Evolutionary conservation across 2,113 vertebrate genomes (phyloP), one percentile per base, ranked within the genome.

Genomic region (Antechinus stuartii): DNA sequence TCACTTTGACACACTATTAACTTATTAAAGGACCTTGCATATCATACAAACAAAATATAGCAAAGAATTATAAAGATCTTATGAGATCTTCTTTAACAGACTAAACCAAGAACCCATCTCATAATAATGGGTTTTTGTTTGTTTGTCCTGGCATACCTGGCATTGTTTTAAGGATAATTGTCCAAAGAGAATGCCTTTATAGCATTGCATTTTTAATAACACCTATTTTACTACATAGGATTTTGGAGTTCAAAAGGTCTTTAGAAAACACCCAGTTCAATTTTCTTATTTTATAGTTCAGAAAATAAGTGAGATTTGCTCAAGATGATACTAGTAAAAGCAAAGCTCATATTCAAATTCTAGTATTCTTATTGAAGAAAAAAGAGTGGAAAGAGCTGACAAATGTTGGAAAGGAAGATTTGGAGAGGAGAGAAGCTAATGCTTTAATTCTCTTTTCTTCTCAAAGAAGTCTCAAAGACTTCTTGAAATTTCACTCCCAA

Each of bases 111-210:
- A 50, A 53, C 90, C 24, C 54, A 93, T 19, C 9, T 26, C 46
- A 94, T 95, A 89, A 94, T 50, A 57, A 94, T 91, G 3, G 8
- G 35, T 76, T 93, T 93, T 52, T 46, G 14, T 19, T 89, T 90
- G n/a, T 54, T 89, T 26, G 30, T 91, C 19, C 26, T 54, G 57
- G 30, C 61, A 68, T 68, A 35, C 35, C 54, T 92, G 57, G 90
- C 53, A 93, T 90, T 90, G 47, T 47, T 46, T 8, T 26, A 52
- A 61, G 27, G 23, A 16, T 14, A 16, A 24, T 91, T 42, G 68
- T 92, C 49, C 53, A n/a, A 12, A 94, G 56, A 54, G 14, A 23
- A 35, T 25, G 7, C 42, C 68, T 90, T 26, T 93, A 57, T 89
- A 57, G 30, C 16, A 16, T 7, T 93, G 2, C 0, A 27, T 92